Percentiles rank a stretch among this genome's conserved stretches.
These are phyloP conservation scores for Eretmochelys imbricata DNA, from an alignment of 2,113 vertebrate species.

Conservation along the genomic window DNA sequence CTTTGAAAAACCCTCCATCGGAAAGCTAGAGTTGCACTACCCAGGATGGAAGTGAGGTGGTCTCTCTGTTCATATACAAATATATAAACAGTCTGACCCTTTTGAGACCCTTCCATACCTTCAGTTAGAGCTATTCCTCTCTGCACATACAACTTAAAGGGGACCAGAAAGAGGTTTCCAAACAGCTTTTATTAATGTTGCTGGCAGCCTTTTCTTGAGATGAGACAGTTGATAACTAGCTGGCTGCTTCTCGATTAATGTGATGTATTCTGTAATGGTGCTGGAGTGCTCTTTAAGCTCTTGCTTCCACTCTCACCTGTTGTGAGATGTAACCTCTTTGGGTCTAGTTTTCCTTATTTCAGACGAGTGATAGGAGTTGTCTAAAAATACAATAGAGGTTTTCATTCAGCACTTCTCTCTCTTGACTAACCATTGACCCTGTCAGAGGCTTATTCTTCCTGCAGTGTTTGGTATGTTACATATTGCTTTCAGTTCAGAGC, in stretches of 20 bases:
- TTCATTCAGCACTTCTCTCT: neutral
- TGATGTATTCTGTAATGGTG: fast-evolving
- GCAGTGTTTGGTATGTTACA: fast-evolving
- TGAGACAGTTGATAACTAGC: fast-evolving
- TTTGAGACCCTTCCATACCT: fast-evolving
- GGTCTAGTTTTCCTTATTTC: neutral
- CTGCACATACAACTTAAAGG: fast-evolving
- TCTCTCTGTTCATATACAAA: fast-evolving
- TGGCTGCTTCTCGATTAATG: fast-evolving
- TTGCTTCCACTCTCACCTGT: neutral
- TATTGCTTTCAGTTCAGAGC: neutral
- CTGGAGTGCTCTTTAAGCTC: fast-evolving
- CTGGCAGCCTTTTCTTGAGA: fast-evolving
- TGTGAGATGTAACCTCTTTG: fast-evolving
- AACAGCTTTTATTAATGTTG: fast-evolving
- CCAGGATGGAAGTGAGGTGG: fast-evolving
- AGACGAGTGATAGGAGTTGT: neutral
- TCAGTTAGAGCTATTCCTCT: fast-evolving
- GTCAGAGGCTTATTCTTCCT: neutral
- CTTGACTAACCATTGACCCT: neutral
- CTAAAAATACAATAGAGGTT: neutral
- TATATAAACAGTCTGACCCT: fast-evolving
- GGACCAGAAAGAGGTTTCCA: fast-evolving
- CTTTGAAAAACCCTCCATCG: too few species aligned
- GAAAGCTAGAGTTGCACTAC: fast-evolving